phyloP scores from a whole-genome alignment of 1,140 invertebrate species.

The Mamestra configurata region DNA sequence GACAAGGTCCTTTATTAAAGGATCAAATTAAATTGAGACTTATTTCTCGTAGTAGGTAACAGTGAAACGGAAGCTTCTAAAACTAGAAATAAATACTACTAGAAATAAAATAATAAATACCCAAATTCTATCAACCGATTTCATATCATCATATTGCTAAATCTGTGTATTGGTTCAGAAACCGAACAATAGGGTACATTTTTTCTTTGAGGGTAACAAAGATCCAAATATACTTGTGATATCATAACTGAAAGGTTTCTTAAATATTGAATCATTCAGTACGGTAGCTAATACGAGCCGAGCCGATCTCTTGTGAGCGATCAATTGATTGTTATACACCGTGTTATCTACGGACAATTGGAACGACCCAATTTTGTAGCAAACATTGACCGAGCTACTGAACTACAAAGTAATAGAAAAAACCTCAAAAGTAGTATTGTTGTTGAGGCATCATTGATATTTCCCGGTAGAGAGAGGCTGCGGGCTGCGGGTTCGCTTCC shows the following conservation, averaged over 20 bases:
- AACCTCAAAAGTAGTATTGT: constrained; percentile 47
- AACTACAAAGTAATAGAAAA: constrained; percentile 49
- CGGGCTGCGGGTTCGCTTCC: constrained; percentile 66
- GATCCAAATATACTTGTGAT: constrained; percentile 43
- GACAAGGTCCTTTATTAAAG: too few species aligned
- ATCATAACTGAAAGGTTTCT: constrained; percentile 51
- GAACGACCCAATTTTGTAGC: constrained; percentile 68
- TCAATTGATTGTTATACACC: constrained; percentile 65
- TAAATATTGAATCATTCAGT: constrained; percentile 55
- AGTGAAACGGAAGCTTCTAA: too few species aligned
- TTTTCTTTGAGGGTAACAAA: constrained; percentile 26
- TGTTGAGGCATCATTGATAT: constrained; percentile 71
- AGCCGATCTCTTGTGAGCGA: constrained; percentile 42
- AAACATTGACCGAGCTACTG: constrained; percentile 74
- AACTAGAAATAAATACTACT: neutral
- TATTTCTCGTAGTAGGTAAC: too few species aligned
- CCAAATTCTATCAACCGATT: neutral
- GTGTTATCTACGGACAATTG: constrained; percentile 75
- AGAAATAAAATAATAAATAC: neutral
- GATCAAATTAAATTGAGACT: too few species aligned
- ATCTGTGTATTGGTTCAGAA: neutral
- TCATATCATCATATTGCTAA: neutral
- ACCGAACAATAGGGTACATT: neutral
- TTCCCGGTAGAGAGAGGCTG: constrained; percentile 65
- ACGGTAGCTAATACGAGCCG: constrained; percentile 48